Conservation (phyloP, 2,113 vertebrate species). For the Pygoscelis antarcticus region DNA sequence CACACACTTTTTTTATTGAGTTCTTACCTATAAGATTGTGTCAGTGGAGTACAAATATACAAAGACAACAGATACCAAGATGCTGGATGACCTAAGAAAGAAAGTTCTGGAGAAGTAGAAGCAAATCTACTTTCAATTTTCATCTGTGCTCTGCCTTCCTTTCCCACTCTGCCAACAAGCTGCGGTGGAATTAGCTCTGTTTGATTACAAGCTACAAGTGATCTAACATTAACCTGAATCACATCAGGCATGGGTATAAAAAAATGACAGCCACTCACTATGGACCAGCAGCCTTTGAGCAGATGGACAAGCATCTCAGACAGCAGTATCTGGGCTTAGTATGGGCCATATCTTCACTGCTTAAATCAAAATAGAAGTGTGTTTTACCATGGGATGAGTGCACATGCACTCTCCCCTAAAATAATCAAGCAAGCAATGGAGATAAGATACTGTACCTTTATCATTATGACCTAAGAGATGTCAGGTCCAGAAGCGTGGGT, state of each 20-base stretch:
- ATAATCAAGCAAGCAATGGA: not conserved
- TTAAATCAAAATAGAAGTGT: not conserved
- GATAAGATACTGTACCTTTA: constrained; percentile 25
- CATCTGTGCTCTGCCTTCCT: not conserved
- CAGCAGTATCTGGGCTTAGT: not conserved
- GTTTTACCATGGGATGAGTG: not conserved
- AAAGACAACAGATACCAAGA: not conserved
- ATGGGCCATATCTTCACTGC: fast-evolving
- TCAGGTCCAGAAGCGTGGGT: not conserved
- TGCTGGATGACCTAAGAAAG: not conserved
- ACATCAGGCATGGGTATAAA: not conserved
- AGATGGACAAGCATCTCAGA: not conserved
- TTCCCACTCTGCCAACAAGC: not conserved
- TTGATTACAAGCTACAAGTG: not conserved
- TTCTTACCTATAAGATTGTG: not conserved
- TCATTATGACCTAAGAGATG: constrained; percentile 8
- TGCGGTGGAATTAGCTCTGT: not conserved
- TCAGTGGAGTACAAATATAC: not conserved
- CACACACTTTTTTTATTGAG: fast-evolving
- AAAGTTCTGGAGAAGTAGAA: not conserved
- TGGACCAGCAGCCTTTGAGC: not conserved
- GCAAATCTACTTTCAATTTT: not conserved
- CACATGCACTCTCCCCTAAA: not conserved
- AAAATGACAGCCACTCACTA: not conserved
- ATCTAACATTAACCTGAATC: not conserved